Evolutionary conservation across 53 echinoderm and acorn worm genomes (phyloP).

Genomic region (Temnopleurus reevesii): DNA sequence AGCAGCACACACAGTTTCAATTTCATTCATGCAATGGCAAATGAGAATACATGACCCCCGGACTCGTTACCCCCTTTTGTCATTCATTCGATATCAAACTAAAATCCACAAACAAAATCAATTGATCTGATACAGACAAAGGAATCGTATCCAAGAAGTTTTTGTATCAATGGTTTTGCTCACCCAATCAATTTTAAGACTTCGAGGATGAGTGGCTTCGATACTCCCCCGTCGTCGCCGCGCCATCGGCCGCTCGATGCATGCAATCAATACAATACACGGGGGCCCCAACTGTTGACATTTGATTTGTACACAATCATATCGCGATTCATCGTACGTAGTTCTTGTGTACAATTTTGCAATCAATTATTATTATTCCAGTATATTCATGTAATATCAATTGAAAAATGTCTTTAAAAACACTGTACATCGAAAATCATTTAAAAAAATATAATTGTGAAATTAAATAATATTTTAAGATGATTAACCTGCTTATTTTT

Average conservation of each 20-base stretch:
- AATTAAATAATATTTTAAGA: not conserved
- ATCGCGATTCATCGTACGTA: not conserved
- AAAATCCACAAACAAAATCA: slow-evolving; percentile 18
- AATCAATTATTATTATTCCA: not conserved
- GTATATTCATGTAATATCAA: no score
- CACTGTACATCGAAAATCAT: not conserved
- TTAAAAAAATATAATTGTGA: no score
- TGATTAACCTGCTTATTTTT: not conserved
- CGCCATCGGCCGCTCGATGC: not conserved
- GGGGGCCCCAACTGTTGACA: not conserved
- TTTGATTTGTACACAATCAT: not conserved
- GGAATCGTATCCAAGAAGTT: slow-evolving; percentile 24
- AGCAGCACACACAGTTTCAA: no score
- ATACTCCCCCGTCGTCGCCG: not conserved
- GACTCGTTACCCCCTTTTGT: slow-evolving; percentile 15
- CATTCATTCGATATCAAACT: slow-evolving; percentile 22
- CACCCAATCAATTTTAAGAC: slow-evolving; percentile 43
- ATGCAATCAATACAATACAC: not conserved
- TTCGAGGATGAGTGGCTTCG: not conserved
- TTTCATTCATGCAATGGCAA: not conserved
- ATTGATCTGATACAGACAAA: slow-evolving; percentile 26
- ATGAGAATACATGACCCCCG: not conserved
- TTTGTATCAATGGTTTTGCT: slow-evolving; percentile 46
- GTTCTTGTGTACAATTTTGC: not conserved
- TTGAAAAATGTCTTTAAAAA: not conserved